Percentiles rank a stretch among this genome's conserved stretches.
phyloP scores from a whole-genome alignment of 2,888 invertebrate genomes.

The Lampropteryx suffumata region DNA sequence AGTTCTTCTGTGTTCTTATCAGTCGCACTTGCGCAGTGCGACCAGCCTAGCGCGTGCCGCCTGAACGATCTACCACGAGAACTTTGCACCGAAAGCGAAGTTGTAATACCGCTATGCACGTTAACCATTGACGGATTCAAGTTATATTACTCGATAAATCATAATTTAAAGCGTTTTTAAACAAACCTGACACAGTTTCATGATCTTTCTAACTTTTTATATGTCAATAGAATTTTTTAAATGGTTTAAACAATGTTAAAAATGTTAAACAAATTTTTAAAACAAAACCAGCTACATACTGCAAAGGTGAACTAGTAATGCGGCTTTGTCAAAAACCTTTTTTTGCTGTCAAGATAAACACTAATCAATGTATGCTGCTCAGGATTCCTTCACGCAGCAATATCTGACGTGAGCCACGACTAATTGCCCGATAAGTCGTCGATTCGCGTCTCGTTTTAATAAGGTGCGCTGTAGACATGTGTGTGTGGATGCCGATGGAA shows the following conservation, averaged over 20 bases:
- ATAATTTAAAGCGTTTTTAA: not conserved
- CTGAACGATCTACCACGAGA: constrained; percentile 46
- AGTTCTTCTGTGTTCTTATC: constrained; percentile 55
- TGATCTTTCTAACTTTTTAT: constrained; percentile 2
- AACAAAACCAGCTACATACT: not conserved
- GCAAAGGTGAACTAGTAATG: not conserved
- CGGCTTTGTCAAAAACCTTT: constrained; percentile 25
- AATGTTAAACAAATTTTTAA: not conserved
- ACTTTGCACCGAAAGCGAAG: constrained; percentile 32
- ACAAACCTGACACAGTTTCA: not conserved
- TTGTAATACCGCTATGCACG: constrained; percentile 34
- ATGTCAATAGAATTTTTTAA: not conserved
- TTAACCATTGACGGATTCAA: constrained; percentile 56
- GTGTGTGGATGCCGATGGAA: constrained; percentile 77
- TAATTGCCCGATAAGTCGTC: constrained; percentile 83
- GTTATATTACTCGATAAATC: constrained; percentile 30
- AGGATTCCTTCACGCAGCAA: constrained; percentile 53
- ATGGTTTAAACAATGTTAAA: not conserved
- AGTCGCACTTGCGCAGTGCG: constrained; percentile 71
- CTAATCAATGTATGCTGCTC: constrained; percentile 63
- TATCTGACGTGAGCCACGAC: constrained; percentile 75
- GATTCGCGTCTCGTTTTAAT: constrained; percentile 83
- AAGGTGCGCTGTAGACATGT: constrained; percentile 77
- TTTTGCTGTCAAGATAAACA: constrained; percentile 28
- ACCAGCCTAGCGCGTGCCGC: constrained; percentile 66